Conservation (phyloP, 2,888 invertebrate genomes). For the Amphipyra berbera region DNA sequence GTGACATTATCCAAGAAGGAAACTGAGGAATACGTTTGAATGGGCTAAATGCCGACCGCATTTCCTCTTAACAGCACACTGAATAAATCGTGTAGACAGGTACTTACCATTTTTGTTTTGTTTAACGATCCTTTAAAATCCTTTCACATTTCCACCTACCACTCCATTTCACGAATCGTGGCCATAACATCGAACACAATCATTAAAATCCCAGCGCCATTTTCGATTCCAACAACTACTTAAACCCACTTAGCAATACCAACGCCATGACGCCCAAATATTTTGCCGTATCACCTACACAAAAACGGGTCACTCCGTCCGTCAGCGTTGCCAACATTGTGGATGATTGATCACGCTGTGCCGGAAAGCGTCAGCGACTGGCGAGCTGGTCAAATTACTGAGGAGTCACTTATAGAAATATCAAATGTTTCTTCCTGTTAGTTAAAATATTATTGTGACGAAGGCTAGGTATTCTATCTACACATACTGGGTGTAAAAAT, state of each 20-base stretch:
- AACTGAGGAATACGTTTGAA: too few species aligned
- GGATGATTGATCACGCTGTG: slow-evolving; percentile 51
- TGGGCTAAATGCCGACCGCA: too few species aligned
- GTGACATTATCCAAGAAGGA: too few species aligned
- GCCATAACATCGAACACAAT: too few species aligned
- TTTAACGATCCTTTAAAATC: too few species aligned
- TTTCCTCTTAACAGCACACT: too few species aligned
- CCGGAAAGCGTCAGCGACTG: slow-evolving; percentile 46
- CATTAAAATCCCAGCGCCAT: not conserved
- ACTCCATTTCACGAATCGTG: too few species aligned
- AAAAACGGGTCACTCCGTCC: slow-evolving; percentile 50
- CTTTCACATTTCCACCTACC: too few species aligned
- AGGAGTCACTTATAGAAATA: slow-evolving; percentile 43
- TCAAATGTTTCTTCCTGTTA: slow-evolving; percentile 34
- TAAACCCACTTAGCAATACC: slow-evolving; percentile 10
- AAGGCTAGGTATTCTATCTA: not conserved
- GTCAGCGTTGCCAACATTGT: slow-evolving; percentile 42
- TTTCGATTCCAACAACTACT: not conserved
- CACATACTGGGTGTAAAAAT: too few species aligned
- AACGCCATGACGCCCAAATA: slow-evolving; percentile 20
- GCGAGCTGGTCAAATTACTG: slow-evolving; percentile 36
- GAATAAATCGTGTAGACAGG: too few species aligned
- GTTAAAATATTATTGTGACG: slow-evolving; percentile 5
- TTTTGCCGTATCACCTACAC: slow-evolving; percentile 40
- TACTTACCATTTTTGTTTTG: too few species aligned